Percentiles rank a stretch among this genome's conserved stretches.
Conservation (phyloP, 2,797 vertebrate genomes). For the Chromis chromis region DNA sequence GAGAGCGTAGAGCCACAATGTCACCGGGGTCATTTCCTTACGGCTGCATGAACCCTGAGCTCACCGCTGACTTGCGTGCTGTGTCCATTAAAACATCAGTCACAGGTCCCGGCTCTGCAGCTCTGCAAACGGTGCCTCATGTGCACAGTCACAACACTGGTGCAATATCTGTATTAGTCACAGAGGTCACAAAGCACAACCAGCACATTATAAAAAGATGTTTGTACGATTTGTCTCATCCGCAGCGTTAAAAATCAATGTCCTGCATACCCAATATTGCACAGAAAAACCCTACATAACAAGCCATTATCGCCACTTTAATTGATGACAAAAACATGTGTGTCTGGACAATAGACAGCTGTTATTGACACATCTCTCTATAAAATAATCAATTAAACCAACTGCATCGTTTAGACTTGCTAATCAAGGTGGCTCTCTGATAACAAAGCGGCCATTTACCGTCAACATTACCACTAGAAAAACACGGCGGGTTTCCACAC, state of each 20-base stretch:
- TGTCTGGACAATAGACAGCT: slow-evolving; percentile 46
- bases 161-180: slow-evolving; percentile 45
- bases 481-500: background rate
- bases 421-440: slow-evolving; percentile 58
- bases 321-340: slow-evolving; percentile 40
- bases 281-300: slow-evolving; percentile 22
- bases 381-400: slow-evolving; percentile 76
- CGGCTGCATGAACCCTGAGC: slow-evolving; percentile 65
- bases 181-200: slow-evolving; percentile 41
- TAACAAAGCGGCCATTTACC: slow-evolving; percentile 47
- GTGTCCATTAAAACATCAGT: slow-evolving; percentile 76
- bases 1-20: slow-evolving; percentile 58
- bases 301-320: slow-evolving; percentile 34
- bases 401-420: slow-evolving; percentile 59
- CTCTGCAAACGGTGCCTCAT: slow-evolving; percentile 47
- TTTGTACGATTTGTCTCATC: slow-evolving; percentile 30
- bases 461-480: slow-evolving; percentile 28
- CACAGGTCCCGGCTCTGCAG: slow-evolving; percentile 46
- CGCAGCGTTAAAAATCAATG: slow-evolving; percentile 49
- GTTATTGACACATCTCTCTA: slow-evolving; percentile 69
- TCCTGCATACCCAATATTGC: slow-evolving; percentile 11
- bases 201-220: slow-evolving; percentile 48
- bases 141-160: slow-evolving; percentile 50
- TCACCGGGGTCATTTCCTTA: slow-evolving; percentile 73
- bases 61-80: slow-evolving; percentile 46